Base-by-base conservation (phyloP, 2,888 invertebrate species). In the Nebria salina region DNA sequence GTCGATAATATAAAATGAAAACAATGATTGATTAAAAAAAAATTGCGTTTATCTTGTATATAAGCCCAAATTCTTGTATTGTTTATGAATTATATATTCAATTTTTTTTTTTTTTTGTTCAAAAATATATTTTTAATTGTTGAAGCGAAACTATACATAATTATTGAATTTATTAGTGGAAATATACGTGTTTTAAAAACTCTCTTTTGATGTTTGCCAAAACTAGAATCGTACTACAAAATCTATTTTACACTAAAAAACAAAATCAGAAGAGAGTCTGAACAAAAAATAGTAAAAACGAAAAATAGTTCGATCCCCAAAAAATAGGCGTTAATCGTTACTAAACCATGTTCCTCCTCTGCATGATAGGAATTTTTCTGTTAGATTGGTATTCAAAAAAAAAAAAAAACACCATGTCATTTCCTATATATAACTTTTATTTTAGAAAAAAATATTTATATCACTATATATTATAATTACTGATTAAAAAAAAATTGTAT, bases 381-480 rank as follows among this genome's bases (percentile, higher is more conserved):
- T 43, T 43, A 25, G 26, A 25, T 70, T 26, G 34, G 70, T 34
- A 34, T 34, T 34, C 34, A 70, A 15, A 68, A 70, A 65, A 77
- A 70, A 15, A 68, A 70, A 65, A 77, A 70, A 70, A 70, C 70
- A 70, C 70, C 70, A 70, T 54, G 54, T 54, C 54, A 54, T 54
- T 54, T 54, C 54, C 54, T 54, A 54, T 54, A 54, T 54, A 54
- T 54, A 43, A 66, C 41, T 76, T 76, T 26, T 66, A 77, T 64
- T 77, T 41, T 76, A 81, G 70, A 70, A 41, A 79, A 79, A 75
- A 81, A 75, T 80, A 80, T 80, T 81, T 81, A 81, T 81, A 81
- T 81, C 75, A 81, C 72, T 75, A 77, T 77, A 80, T 81, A 81
- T 81, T 81, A 76, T 81, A 81, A 76, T 81, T 81, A 81, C 15